Evolutionary conservation across 2,113 vertebrate species (phyloP).

Genomic region (Antigone vipio): DNA sequence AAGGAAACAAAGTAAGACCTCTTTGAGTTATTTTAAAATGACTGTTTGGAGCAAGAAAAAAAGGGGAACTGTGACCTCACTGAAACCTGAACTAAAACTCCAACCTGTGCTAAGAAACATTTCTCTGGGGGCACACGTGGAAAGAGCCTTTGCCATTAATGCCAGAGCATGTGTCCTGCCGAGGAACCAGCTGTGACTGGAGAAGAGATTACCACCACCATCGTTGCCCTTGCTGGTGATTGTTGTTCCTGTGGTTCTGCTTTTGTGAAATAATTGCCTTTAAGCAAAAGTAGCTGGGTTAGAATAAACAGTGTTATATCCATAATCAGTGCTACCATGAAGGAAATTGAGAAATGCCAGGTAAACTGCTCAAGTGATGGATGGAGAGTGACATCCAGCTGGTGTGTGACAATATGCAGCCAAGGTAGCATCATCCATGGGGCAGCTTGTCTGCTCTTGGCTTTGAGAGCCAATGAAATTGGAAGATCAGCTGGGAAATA

Average conservation of each 20-base stretch:
- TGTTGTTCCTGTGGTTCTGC: neutral
- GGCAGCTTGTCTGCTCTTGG: neutral
- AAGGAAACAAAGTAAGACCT: neutral
- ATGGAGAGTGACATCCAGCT: neutral
- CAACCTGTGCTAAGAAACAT: neutral
- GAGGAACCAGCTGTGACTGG: neutral
- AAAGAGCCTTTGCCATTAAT: neutral
- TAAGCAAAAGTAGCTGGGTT: neutral
- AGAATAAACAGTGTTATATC: neutral
- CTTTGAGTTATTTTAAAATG: neutral
- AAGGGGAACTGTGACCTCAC: neutral
- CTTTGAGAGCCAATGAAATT: neutral
- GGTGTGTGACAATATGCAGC: neutral
- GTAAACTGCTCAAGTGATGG: neutral
- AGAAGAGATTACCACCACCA: neutral
- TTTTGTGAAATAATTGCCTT: neutral
- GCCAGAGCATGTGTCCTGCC: neutral
- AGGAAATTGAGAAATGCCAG: neutral
- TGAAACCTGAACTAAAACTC: neutral
- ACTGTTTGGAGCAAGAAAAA: neutral
- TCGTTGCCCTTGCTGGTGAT: neutral
- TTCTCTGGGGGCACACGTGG: neutral
- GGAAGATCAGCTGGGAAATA: neutral
- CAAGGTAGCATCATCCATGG: accelerated
- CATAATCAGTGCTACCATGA: neutral